Evolutionary conservation across 23 tunicate species (phyloP).

Genomic region (Ciona savignyi): DNA sequence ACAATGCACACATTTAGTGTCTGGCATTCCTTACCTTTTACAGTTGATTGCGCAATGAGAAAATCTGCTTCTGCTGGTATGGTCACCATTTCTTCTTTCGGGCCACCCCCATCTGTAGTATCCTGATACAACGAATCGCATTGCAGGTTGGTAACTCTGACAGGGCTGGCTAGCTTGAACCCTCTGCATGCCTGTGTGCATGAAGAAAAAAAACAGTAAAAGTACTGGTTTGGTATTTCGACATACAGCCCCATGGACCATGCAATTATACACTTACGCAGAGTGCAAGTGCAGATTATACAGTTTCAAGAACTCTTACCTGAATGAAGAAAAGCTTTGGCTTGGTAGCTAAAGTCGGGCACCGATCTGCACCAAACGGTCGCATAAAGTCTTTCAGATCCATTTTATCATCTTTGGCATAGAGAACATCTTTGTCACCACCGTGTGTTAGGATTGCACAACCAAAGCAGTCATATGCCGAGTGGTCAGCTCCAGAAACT

Average conservation of each 20-base stretch:
- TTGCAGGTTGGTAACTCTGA: not conserved
- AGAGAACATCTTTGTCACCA: conserved; percentile 43
- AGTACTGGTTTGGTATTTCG: not conserved
- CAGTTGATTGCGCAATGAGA: conserved; percentile 69
- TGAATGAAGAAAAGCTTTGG: conserved; percentile 90
- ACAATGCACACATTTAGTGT: no score
- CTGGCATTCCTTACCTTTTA: conserved; percentile 57
- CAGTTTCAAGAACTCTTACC: no score
- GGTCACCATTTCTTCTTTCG: not conserved
- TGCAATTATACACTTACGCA: no score
- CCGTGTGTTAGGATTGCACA: conserved; percentile 71
- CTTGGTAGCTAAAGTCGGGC: conserved; percentile 52
- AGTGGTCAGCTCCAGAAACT: conserved; percentile 36
- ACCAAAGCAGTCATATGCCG: conserved; percentile 53
- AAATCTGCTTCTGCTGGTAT: conserved; percentile 78
- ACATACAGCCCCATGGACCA: no score
- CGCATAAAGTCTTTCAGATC: conserved; percentile 30
- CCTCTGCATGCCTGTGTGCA: conserved; percentile 1
- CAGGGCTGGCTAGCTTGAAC: not conserved
- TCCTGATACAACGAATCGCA: not conserved
- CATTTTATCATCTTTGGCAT: conserved; percentile 34
- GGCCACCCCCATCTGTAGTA: conserved; percentile 12
- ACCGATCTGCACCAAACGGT: conserved; percentile 33
- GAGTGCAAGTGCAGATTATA: no score
- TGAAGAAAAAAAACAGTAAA: not conserved